phyloP scores from a whole-genome alignment of 2,113 vertebrate species.

The Oenanthe melanoleuca region DNA sequence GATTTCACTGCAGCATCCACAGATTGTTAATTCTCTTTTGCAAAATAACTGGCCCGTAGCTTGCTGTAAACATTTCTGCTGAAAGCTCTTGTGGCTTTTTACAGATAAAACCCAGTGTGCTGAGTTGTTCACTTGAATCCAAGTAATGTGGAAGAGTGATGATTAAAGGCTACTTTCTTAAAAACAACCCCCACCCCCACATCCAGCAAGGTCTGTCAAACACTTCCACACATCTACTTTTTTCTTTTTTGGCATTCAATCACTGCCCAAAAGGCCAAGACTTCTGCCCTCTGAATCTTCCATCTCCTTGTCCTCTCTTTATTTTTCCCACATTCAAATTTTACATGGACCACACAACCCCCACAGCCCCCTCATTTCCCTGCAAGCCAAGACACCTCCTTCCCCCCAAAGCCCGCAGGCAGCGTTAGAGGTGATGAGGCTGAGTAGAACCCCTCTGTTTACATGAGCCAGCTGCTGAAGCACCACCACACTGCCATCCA shows the following conservation, averaged over 20 bases:
- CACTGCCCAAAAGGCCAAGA: background rate
- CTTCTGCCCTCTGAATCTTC: background rate
- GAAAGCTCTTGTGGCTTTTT: background rate
- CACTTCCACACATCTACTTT: background rate
- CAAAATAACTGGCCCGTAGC: background rate
- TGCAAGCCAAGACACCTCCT: background rate
- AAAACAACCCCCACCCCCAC: background rate
- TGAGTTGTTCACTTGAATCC: background rate
- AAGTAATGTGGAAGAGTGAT: background rate
- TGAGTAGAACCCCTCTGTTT: conserved; percentile 41
- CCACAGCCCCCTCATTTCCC: background rate
- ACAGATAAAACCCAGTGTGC: background rate
- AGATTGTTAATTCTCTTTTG: conserved; percentile 6
- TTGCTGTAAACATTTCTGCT: background rate
- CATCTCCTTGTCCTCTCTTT: background rate
- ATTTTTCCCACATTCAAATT: background rate
- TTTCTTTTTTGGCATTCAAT: background rate
- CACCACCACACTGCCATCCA: background rate
- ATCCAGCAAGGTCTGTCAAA: background rate
- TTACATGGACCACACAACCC: background rate
- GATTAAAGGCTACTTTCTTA: conserved; percentile 55
- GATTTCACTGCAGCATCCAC: conserved; percentile 60
- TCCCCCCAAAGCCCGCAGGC: background rate
- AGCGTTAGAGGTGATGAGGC: background rate
- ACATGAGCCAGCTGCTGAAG: conserved; percentile 51